Evolutionary conservation across 1,140 invertebrate species (phyloP).

Genomic region (Eupeodes corollae): DNA sequence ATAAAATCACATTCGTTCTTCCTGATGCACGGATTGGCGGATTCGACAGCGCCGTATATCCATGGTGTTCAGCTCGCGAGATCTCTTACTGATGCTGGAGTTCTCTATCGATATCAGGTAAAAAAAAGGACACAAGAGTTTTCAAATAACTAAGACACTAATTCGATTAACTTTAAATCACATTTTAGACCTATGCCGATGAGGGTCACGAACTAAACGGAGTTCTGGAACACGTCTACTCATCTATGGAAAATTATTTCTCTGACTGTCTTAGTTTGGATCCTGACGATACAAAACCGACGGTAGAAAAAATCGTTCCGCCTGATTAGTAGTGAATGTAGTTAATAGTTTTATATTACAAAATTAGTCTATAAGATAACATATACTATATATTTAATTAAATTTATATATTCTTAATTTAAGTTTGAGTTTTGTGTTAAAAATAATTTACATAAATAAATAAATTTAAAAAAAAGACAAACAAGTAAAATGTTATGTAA

Average conservation of each 20-base stretch:
- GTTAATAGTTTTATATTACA: too few relatives aligned
- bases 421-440: too few relatives aligned
- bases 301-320: conserved; percentile 31
- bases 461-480: too few relatives aligned
- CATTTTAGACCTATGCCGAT: conserved; percentile 65
- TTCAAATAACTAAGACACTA: background rate
- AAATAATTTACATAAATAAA: too few relatives aligned
- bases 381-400: too few relatives aligned
- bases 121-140: conserved; percentile 1
- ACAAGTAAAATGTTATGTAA: too few relatives aligned
- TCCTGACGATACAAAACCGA: conserved; percentile 47
- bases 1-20: conserved; percentile 77
- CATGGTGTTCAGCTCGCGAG: conserved; percentile 80
- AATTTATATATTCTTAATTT: too few relatives aligned
- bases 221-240: conserved; percentile 70
- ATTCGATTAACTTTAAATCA: conserved; percentile 5
- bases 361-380: too few relatives aligned
- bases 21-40: conserved; percentile 74
- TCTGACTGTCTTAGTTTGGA: conserved; percentile 73
- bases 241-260: conserved; percentile 76
- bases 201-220: conserved; percentile 66
- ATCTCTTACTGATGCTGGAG: conserved; percentile 71
- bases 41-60: conserved; percentile 84
- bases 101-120: conserved; percentile 86
- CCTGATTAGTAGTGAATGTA: conserved; percentile 16